Conservation (phyloP, 2,888 invertebrate species). For the Lithophane ornitopus region DNA sequence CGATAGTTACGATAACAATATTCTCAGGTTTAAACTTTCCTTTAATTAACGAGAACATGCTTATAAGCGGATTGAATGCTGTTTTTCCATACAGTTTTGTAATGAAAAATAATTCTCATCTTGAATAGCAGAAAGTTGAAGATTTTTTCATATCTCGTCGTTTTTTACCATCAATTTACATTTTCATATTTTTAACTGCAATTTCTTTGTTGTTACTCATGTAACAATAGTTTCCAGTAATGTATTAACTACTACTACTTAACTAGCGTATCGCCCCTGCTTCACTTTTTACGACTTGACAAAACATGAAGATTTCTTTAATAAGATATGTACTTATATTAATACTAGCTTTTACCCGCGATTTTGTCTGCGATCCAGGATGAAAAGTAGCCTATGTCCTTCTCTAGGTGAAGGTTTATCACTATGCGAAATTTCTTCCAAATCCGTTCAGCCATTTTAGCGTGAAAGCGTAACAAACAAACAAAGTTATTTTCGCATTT, state of each 20-base stretch:
- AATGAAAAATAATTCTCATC: background rate
- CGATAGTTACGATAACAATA: constrained; percentile 3
- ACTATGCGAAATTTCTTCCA: too few species aligned
- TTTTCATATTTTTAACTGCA: background rate
- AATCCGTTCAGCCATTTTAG: too few species aligned
- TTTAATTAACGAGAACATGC: constrained; percentile 17
- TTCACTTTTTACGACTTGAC: background rate
- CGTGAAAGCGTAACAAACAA: too few species aligned
- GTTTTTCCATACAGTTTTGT: background rate
- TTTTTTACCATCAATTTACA: background rate
- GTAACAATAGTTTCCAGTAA: background rate
- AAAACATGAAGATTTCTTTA: background rate
- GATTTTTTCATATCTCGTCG: background rate
- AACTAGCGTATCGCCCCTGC: background rate
- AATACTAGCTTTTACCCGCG: too few species aligned
- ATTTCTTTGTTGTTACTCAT: background rate
- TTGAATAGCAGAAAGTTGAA: background rate
- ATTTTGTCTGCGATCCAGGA: too few species aligned
- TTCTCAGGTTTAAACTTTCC: constrained; percentile 13
- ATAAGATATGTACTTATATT: too few species aligned
- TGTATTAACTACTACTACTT: too few species aligned
- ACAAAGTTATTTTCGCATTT: too few species aligned
- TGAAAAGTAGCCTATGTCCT: too few species aligned
- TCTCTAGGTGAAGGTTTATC: too few species aligned
- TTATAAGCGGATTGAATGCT: background rate